Evolutionary conservation across 2,797 vertebrate genomes (phyloP), one percentile per base, ranked within the genome.

Genomic region (Hippocampus kuda): DNA sequence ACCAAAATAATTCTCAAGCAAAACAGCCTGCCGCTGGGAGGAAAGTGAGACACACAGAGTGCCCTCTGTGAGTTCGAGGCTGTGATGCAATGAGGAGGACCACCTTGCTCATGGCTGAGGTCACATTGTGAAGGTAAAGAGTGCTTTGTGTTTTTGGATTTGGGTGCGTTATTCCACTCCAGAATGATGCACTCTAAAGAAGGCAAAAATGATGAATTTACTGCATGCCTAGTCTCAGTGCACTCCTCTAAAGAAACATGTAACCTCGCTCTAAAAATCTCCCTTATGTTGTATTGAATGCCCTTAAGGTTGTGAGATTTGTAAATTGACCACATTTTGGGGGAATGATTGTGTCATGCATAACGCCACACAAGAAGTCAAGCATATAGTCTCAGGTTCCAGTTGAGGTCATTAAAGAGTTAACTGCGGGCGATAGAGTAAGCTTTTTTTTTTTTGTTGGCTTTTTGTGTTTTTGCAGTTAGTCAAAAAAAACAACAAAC

Each of bases 31-130:
- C 48, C 72, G 77, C 81, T 78, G 64, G 63, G 70, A 73, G 80
- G 76, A 84, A 85, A 83, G 73, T 70, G 59, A 76, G 70, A 38
- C 66, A 56, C 66, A 88, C 77, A 87, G 77, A 84, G 76, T 34
- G 12, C 64, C 69, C 66, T 81, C 68, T 85, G 75, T 88, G 72
- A 77, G 67, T 73, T 67, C 68, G 70, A 57, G 73, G 64, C 72
- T 65, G 73, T 74, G 70, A 69, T 68, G 73, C 64, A 66, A 79
- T 73, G 73, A 54, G 65, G 54, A 66, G 65, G 24, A 70, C 67
- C 63, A 77, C 69, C 70, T 84, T 70, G 65, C 70, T 70, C 56
- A 76, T 54, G 65, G 66, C 74, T 73, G 53, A 65, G 68, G 84
- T 56, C 68, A 72, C 67, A 73, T 63, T 70, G 69, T 69, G 64